Evolutionary conservation across 2,888 invertebrate species (phyloP).

Genomic region (Ectropis crepuscularia): DNA sequence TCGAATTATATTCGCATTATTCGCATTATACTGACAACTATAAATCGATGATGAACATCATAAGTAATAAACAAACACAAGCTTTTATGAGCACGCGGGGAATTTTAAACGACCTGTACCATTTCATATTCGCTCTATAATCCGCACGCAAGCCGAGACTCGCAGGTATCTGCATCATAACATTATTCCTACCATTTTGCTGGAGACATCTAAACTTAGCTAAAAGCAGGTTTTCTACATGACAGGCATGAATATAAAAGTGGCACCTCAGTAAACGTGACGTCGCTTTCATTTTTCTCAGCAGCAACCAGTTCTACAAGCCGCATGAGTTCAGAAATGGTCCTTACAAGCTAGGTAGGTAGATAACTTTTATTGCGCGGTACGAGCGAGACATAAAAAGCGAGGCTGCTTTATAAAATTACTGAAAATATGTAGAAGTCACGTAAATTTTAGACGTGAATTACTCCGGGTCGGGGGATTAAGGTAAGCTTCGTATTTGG

Average conservation of each 20-base stretch:
- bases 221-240: slow-evolving; percentile 21
- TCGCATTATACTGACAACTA: slow-evolving; percentile 51
- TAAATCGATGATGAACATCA: slow-evolving; percentile 52
- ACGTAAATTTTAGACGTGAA: slow-evolving; percentile 17
- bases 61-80: slow-evolving; percentile 40
- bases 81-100: slow-evolving; percentile 3
- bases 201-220: slow-evolving; percentile 16
- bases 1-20: slow-evolving; percentile 48
- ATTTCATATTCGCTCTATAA: slow-evolving; percentile 6
- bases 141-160: not conserved
- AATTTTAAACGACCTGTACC: slow-evolving; percentile 4
- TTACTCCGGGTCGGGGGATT: slow-evolving; percentile 1
- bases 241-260: slow-evolving; percentile 25
- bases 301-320: slow-evolving; percentile 35
- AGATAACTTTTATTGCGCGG: slow-evolving; percentile 14
- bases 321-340: slow-evolving; percentile 29
- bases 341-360: slow-evolving; percentile 13
- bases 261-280: slow-evolving; percentile 29
- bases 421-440: slow-evolving; percentile 16
- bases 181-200: slow-evolving; percentile 13
- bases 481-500: slow-evolving; percentile 13
- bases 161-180: not conserved
- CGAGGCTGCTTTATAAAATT: slow-evolving; percentile 12
- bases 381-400: slow-evolving; percentile 15
- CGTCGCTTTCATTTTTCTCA: slow-evolving; percentile 40